Evolutionary conservation across 2,888 invertebrate genomes (phyloP).

Genomic region (Drosophila sordidula): DNA sequence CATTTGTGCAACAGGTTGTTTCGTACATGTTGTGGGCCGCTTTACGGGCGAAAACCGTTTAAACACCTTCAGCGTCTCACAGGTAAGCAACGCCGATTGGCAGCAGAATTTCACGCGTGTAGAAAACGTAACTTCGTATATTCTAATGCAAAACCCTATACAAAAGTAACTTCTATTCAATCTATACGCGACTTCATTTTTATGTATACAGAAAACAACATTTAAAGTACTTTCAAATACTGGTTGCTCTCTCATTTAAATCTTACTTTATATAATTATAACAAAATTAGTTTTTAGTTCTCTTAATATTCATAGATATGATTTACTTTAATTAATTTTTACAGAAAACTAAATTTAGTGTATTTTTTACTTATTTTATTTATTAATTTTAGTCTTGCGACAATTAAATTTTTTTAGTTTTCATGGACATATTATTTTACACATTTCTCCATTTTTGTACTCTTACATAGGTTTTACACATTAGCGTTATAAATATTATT

Average conservation of each 20-base stretch:
- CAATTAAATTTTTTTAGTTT: slow-evolving; percentile 6
- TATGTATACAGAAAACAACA: neutral
- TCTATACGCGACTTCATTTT: too few species aligned
- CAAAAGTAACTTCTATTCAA: slow-evolving; percentile 21
- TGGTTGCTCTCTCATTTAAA: neutral
- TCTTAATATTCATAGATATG: too few species aligned
- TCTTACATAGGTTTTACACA: slow-evolving; percentile 22
- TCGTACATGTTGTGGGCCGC: slow-evolving; percentile 78
- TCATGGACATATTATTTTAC: slow-evolving; percentile 15
- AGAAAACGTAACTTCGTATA: slow-evolving; percentile 80
- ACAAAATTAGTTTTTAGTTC: too few species aligned
- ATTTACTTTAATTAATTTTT: too few species aligned
- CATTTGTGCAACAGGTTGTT: slow-evolving; percentile 56
- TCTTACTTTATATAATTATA: neutral
- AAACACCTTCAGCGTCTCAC: slow-evolving; percentile 73
- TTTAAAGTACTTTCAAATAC: slow-evolving; percentile 6
- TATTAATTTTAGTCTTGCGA: neutral
- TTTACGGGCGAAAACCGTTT: slow-evolving; percentile 76
- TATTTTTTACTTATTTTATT: too few species aligned
- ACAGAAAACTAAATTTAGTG: too few species aligned
- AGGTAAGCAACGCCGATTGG: slow-evolving; percentile 51
- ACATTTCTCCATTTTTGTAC: slow-evolving; percentile 46
- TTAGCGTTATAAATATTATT: slow-evolving; percentile 23
- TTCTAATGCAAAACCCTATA: slow-evolving; percentile 67
- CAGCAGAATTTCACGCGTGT: slow-evolving; percentile 71